Percentiles rank a stretch among this genome's conserved stretches.
phyloP scores from a whole-genome alignment of 2,797 vertebrate genomes.

The Spea hammondii region DNA sequence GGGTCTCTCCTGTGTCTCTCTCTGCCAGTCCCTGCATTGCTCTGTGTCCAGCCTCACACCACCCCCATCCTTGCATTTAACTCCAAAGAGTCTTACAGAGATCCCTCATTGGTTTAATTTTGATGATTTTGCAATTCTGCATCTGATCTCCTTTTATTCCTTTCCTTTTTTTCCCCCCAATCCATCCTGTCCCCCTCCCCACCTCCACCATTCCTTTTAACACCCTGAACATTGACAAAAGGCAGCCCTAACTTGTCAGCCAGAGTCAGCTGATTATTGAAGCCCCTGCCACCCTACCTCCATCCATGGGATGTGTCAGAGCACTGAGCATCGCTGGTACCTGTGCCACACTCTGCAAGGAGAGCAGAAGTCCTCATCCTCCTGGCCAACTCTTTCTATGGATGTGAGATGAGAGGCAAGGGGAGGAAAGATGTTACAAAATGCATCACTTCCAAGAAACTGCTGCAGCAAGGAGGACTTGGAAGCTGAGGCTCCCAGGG shows the following conservation, averaged over 20 bases:
- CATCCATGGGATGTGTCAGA: not conserved
- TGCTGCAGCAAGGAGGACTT: conserved; percentile 58
- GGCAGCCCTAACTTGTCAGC: conserved; percentile 1
- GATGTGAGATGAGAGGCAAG: conserved; percentile 33
- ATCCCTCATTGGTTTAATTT: not conserved
- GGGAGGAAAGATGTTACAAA: conserved; percentile 64
- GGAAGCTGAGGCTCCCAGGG: conserved; percentile 49
- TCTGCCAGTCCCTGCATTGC: not conserved
- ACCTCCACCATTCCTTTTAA: not conserved
- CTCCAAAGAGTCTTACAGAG: not conserved
- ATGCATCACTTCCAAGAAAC: conserved; percentile 69
- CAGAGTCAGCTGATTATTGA: conserved; percentile 33
- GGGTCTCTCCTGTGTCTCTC: too few species aligned
- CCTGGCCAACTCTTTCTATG: conserved; percentile 32
- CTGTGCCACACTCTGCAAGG: conserved; percentile 16
- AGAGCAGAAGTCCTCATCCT: not conserved
- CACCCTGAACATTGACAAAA: conserved; percentile 12
- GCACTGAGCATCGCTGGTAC: conserved; percentile 5
- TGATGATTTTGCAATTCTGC: not conserved
- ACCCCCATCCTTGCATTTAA: not conserved
- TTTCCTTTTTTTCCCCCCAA: not conserved
- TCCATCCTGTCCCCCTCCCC: not conserved
- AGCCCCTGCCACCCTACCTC: conserved; percentile 13
- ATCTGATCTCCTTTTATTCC: not conserved
- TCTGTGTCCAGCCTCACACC: not conserved